Evolutionary conservation across 2,113 vertebrate genomes (phyloP).

Genomic region (Hystrix brachyura): DNA sequence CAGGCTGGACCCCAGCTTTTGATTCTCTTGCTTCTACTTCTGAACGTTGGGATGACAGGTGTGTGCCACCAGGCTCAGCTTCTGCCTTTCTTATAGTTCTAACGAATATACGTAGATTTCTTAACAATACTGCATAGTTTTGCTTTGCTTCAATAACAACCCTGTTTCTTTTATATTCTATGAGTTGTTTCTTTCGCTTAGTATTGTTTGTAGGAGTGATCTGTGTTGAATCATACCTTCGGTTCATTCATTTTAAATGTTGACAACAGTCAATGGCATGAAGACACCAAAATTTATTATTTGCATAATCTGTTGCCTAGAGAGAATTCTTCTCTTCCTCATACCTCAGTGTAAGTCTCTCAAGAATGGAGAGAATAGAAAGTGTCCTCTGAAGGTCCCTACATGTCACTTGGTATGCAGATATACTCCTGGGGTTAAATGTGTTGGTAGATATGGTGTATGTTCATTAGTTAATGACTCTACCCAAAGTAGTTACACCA

Average conservation of each 20-base stretch:
- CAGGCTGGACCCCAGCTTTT: background rate
- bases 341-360: background rate
- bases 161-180: constrained; percentile 21
- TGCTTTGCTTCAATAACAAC: background rate
- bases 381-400: background rate
- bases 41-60: background rate
- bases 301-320: background rate
- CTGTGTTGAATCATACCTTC: background rate
- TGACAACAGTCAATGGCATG: background rate
- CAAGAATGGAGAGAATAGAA: background rate
- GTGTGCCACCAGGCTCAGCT: background rate
- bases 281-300: background rate
- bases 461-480: background rate
- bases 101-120: background rate
- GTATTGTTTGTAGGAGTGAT: background rate
- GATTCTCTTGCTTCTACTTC: background rate
- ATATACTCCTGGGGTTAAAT: background rate
- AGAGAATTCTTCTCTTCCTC: background rate
- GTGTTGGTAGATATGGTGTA: background rate
- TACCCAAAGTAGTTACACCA: background rate
- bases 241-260: background rate
- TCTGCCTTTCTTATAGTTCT: background rate
- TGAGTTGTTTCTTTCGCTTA: background rate
- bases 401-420: background rate
- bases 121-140: background rate